phyloP scores from a whole-genome alignment of 2,113 vertebrate species.

The Aplodontia rufa region DNA sequence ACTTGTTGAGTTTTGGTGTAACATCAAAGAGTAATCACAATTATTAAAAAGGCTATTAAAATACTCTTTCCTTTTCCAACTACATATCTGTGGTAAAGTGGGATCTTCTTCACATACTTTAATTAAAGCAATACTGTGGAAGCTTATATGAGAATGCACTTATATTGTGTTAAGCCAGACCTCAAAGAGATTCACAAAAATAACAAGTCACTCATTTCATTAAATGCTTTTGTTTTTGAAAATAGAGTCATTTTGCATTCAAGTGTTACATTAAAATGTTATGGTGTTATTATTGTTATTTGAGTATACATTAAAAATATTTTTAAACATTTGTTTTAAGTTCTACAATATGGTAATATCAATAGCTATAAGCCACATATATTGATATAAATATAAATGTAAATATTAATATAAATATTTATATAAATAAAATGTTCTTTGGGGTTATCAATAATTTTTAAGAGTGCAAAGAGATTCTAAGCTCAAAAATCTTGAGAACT shows the following conservation, averaged over 20 bases:
- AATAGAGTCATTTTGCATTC: not conserved
- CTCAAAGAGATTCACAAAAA: conserved; percentile 23
- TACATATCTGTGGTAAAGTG: not conserved
- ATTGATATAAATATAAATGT: not conserved
- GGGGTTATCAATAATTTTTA: not conserved
- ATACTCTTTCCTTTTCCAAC: not conserved
- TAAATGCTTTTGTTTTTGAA: conserved; percentile 11
- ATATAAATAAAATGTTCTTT: not conserved
- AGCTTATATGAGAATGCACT: not conserved
- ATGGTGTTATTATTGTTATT: not conserved
- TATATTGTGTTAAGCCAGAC: not conserved
- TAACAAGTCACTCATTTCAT: not conserved
- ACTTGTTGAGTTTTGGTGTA: conserved; percentile 15
- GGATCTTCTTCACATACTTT: not conserved
- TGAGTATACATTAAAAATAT: not conserved
- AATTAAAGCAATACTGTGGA: not conserved
- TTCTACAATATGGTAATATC: not conserved
- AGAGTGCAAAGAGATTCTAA: not conserved
- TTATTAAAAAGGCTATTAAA: not conserved
- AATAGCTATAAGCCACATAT: not conserved
- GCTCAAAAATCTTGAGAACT: not conserved
- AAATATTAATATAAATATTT: too few relatives aligned
- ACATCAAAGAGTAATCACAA: not conserved
- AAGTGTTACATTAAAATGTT: not conserved
- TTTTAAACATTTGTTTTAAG: not conserved